Base-by-base conservation (phyloP, 1,140 invertebrate species). In the Micrasema longulum region DNA sequence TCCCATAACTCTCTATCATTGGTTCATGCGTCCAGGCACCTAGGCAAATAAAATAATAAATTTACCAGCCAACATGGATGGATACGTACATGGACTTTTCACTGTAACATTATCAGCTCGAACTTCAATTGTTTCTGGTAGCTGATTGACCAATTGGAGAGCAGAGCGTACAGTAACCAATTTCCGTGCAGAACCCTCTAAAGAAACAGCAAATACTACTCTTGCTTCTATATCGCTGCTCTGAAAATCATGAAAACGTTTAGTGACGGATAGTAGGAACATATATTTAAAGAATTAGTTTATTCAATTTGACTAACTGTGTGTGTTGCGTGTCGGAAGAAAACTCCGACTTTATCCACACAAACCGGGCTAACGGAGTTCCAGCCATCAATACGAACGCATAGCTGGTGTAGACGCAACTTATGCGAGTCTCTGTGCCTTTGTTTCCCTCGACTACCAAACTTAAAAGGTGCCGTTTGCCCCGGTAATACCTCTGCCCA, bases 101-200 rank as follows among this genome's bases (percentile, higher is more conserved):
- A 48, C 20, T 1, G 65, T 22, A 45, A 76, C 64, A 53, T 76
- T 76, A 48, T 75, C 73, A 31, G 73, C 69, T 9, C 72, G 78
- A 68, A 85, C 80, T 77, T 95, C 92, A 10, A 96, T 86, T 0
- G 88, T 77, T 68, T 92, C 89, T 53, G 89, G 87, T 69, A 96
- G 80, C 76, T 88, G 87, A 84, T 99, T 99, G 5, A 88, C 82
- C 1, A 98, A 82, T 64, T 91, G 88, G 47, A 99, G 83, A 36
- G 96, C 95, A 20, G 97, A 98, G 65, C 96, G 88, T 2, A 99
- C 91, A n/a, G 94, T 95, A n/a, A 99, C 93, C 65, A 98, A 84
- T 83, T 99, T 99, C 70, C 94, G 89, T 0, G 97, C 97, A 36
- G 94, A 96, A 0, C 96, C 96, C 81, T 97, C 95, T 64, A 98